Evolutionary conservation across 37 sponge, comb jelly and placozoan species (phyloP).

Genomic region (Ianthella basta): DNA sequence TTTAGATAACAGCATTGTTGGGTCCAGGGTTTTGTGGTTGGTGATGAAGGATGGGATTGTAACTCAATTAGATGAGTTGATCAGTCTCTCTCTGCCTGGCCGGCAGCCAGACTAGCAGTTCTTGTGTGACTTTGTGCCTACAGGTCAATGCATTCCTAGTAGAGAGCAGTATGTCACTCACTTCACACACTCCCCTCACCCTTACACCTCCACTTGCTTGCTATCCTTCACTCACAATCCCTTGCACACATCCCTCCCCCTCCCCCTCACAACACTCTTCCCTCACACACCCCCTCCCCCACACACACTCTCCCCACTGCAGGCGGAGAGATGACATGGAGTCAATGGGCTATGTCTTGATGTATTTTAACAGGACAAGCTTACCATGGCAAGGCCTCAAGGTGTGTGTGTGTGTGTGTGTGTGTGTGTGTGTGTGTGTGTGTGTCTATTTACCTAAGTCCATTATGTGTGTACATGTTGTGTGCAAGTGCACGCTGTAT

Average conservation of each 20-base stretch:
- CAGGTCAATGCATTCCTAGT: too few relatives aligned
- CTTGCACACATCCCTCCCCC: not conserved
- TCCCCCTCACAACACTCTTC: not conserved
- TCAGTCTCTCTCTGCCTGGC: too few relatives aligned
- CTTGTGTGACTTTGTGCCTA: too few relatives aligned
- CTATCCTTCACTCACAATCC: not conserved
- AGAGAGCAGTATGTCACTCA: too few relatives aligned
- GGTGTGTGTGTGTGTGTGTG: conserved; percentile 43
- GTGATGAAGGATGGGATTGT: too few relatives aligned
- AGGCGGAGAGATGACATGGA: conserved; percentile 98
- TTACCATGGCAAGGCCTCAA: conserved; percentile 99
- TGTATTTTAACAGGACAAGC: conserved; percentile 98
- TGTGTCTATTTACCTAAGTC: not conserved
- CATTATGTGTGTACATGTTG: conserved; percentile 29
- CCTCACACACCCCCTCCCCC: not conserved
- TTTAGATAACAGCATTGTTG: too few relatives aligned
- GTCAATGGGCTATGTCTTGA: conserved; percentile 95
- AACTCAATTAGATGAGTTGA: too few relatives aligned
- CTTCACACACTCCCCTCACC: too few relatives aligned
- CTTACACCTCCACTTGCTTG: not conserved
- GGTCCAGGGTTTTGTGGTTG: too few relatives aligned
- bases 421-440: conserved; percentile 39
- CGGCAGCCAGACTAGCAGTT: too few relatives aligned
- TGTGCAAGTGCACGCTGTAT: not conserved
- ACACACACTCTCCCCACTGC: conserved; percentile 15